A percentile compares a stretch with the other conserved stretches of the same genome.
Evolutionary conservation across 2,797 vertebrate species (phyloP).

Genomic region (Pangasius krempfi): DNA sequence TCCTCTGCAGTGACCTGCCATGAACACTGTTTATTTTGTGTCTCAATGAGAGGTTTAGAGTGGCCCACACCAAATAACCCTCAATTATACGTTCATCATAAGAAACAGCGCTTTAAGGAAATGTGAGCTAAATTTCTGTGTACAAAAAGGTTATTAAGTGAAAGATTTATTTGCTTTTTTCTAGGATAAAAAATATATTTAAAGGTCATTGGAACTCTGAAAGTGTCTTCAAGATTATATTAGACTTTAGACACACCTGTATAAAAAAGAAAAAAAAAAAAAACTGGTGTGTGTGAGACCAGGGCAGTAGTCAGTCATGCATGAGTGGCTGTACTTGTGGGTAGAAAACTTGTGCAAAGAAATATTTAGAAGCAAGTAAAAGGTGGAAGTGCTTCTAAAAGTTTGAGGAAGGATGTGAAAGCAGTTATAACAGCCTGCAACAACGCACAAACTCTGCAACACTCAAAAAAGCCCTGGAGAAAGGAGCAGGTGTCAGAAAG

Average conservation of each 20-base stretch:
- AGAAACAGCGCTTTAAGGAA: neutral
- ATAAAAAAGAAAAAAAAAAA: neutral
- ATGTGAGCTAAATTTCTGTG: neutral
- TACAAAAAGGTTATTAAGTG: neutral
- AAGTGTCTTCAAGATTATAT: neutral
- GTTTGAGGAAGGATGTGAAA: constrained; percentile 36
- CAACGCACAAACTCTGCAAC: neutral
- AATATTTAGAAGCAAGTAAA: neutral
- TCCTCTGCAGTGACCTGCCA: neutral
- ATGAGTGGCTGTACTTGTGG: neutral
- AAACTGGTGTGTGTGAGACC: neutral
- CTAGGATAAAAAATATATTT: neutral
- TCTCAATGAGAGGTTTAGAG: neutral
- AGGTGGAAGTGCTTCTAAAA: constrained; percentile 34
- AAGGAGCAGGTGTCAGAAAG: neutral
- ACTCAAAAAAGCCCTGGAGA: neutral
- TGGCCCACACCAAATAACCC: neutral
- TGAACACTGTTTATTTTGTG: neutral
- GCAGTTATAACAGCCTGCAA: neutral
- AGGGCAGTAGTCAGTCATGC: neutral
- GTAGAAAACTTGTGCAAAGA: constrained; percentile 8
- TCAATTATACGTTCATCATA: neutral
- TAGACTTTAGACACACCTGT: neutral
- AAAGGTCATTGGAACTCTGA: neutral
- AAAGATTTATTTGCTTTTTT: neutral